Evolutionary conservation across 2,113 vertebrate genomes (phyloP), one percentile per base, ranked within the genome.

Genomic region (Rhynchomys soricoides): DNA sequence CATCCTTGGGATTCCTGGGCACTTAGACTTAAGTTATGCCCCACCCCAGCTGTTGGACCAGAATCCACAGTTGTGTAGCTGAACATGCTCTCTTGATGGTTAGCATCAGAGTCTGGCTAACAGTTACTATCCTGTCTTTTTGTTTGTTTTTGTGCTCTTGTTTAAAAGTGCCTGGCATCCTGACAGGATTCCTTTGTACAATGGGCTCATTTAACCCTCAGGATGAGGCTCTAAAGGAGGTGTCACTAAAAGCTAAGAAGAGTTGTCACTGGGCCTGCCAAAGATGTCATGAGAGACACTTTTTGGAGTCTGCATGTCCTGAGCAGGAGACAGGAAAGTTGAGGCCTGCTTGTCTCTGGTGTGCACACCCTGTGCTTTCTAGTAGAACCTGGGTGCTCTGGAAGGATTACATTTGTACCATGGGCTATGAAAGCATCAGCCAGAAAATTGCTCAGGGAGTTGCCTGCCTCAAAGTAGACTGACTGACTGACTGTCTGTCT

Each of bases 131-230:
- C 81, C 29, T 59, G 17, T 29, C 62, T 71, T 21, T 50, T 22
- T 31, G 81, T n/a, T 50, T 64, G 43, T 93, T 75, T 64, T 75
- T 57, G 29, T 22, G 50, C n/a, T 66, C 50, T 70, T 64, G 29
- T 62, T 71, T 59, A 79, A 2, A 77, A 1, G 5, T 62, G 48
- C 77, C 89, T 82, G 26, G 64, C 21, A 0, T 52, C 13, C 10
- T 79, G 50, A 89, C 43, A 22, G 37, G 45, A 24, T 70, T 82
- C 62, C 93, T 89, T 91, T n/a, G n/a, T 22, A 2, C 26, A 83
- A 34, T 6, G 64, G 92, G 89, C 78, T 74, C 45, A 21, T 77
- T 86, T 92, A 93, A 93, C 96, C 93, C 93, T 64, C 31, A 2
- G 57, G 57, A 86, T 79, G 37, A 10, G 62, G 24, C 40, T 82